phyloP scores from a whole-genome alignment of 2,888 invertebrate species.

The Shargacucullia verbasci region DNA sequence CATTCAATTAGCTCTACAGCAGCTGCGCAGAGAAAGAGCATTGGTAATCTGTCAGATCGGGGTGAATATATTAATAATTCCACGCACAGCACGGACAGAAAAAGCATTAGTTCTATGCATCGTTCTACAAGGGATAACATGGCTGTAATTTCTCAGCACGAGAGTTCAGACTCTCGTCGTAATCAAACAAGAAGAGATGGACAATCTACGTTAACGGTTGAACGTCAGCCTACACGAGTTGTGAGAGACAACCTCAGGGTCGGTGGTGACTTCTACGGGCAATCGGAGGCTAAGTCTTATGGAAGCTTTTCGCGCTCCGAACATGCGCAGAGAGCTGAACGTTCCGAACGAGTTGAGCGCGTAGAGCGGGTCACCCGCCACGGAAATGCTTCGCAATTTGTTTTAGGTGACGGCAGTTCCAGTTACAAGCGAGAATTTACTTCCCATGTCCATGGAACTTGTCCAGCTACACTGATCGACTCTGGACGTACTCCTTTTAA shows the following conservation, averaged over 20 bases:
- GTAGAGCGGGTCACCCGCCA: constrained; percentile 90
- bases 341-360: constrained; percentile 86
- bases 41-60: constrained; percentile 93
- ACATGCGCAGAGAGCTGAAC: constrained; percentile 78
- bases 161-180: constrained; percentile 75
- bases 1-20: constrained; percentile 93
- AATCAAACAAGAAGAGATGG: constrained; percentile 83
- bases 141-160: constrained; percentile 86
- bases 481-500: constrained; percentile 93
- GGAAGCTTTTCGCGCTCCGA: constrained; percentile 90
- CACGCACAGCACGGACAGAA: constrained; percentile 91
- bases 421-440: constrained; percentile 94
- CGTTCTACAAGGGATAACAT: constrained; percentile 90
- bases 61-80: constrained; percentile 91
- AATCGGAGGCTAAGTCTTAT: constrained; percentile 92
- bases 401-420: constrained; percentile 91
- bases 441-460: constrained; percentile 92
- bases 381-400: constrained; percentile 93
- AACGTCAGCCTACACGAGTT: constrained; percentile 90
- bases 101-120: constrained; percentile 94
- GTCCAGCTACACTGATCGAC: constrained; percentile 94
- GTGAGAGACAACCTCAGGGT: constrained; percentile 91
- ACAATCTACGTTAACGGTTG: constrained; percentile 87
- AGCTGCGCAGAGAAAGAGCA: constrained; percentile 94
- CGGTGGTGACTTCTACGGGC: constrained; percentile 93